Evolutionary conservation across 1,140 invertebrate genomes (phyloP).

Genomic region (Drosophila equinoxialis): DNA sequence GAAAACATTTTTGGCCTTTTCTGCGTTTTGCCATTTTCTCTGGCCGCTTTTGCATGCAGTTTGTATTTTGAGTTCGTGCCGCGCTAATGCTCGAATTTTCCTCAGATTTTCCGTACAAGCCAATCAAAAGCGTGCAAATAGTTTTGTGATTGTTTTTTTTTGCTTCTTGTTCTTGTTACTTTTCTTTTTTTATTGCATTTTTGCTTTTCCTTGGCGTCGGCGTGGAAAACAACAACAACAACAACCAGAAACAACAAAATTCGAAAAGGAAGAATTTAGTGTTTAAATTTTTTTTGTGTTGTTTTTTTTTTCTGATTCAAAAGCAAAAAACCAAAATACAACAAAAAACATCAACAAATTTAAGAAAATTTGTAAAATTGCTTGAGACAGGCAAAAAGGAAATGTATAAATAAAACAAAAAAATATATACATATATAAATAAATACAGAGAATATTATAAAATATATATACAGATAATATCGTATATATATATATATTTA

Average conservation of each 20-base stretch:
- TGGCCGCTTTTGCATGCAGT: conserved; percentile 63
- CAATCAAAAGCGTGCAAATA: conserved; percentile 68
- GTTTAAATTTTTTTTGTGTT: conserved; percentile 13
- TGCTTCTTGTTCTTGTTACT: conserved; percentile 22
- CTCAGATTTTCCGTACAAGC: conserved; percentile 64
- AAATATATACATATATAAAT: conserved; percentile 31
- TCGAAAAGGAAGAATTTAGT: conserved; percentile 19
- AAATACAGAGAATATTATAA: conserved; percentile 16
- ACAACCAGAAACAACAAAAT: conserved; percentile 29
- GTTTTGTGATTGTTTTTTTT: conserved; percentile 58
- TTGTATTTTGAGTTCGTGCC: conserved; percentile 58
- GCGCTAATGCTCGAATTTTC: conserved; percentile 67
- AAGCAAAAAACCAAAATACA: conserved; percentile 44
- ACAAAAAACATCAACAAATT: conserved; percentile 24
- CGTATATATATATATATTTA: neutral
- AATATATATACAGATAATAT: conserved; percentile 3
- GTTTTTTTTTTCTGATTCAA: conserved; percentile 20
- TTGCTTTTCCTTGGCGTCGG: conserved; percentile 45
- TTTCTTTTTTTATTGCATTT: conserved; percentile 47
- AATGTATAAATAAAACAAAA: conserved; percentile 42
- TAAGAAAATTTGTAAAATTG: conserved; percentile 70
- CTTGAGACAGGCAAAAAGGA: conserved; percentile 43
- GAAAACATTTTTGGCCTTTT: conserved; percentile 41
- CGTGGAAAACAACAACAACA: conserved; percentile 31
- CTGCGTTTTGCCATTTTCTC: conserved; percentile 54